These are phyloP conservation scores for Marcusenius ussheri DNA, from an alignment of 2,113 vertebrate species.

Conservation along the genomic window DNA sequence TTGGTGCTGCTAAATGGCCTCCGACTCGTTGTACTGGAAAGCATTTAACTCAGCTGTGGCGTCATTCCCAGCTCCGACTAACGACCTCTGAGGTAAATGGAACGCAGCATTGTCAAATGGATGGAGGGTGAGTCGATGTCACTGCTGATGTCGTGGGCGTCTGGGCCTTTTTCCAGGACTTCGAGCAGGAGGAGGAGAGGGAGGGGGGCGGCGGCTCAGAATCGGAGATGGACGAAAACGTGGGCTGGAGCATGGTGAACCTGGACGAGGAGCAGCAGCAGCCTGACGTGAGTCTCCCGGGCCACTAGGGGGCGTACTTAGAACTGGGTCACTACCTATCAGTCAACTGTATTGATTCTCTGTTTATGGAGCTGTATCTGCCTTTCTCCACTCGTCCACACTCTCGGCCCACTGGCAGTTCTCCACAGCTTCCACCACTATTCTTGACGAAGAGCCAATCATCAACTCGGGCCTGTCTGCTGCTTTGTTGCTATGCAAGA, in stretches of 20 bases:
- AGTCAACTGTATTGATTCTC: background rate
- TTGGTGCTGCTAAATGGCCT: background rate
- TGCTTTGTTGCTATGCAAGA: slow-evolving; percentile 76
- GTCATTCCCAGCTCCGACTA: background rate
- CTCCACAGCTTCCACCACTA: slow-evolving; percentile 75
- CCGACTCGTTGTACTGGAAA: background rate
- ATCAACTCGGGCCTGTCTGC: slow-evolving; percentile 77
- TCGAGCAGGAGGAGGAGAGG: slow-evolving; percentile 71
- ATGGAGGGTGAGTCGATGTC: background rate
- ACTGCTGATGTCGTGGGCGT: background rate
- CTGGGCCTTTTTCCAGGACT: slow-evolving; percentile 55
- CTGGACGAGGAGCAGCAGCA: slow-evolving; percentile 76
- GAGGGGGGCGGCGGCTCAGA: slow-evolving; percentile 66
- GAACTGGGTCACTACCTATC: background rate
- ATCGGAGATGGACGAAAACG: slow-evolving; percentile 74
- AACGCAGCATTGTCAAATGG: background rate
- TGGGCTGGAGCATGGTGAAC: slow-evolving; percentile 86
- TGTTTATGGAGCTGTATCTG: background rate
- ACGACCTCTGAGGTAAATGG: background rate
- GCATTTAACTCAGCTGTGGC: background rate
- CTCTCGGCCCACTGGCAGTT: slow-evolving; percentile 47
- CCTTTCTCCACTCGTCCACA: background rate
- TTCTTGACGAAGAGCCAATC: slow-evolving; percentile 85
- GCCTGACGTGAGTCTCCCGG: slow-evolving; percentile 59
- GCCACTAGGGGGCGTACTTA: background rate